Evolutionary conservation across 2,888 invertebrate genomes (phyloP), one percentile per base, ranked within the genome.

Genomic region (Leucophenga maculata): DNA sequence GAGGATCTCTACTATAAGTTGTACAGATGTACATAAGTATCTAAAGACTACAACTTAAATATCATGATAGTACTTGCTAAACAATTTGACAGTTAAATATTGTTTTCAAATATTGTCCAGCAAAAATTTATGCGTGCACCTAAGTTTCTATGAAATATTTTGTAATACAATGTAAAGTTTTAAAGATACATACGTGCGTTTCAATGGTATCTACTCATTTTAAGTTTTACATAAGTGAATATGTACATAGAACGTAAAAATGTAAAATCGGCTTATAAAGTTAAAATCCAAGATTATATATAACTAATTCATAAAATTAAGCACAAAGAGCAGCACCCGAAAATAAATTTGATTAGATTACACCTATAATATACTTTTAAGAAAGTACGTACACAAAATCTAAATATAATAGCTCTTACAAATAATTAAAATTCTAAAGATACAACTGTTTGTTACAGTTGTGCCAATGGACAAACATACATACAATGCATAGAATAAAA

Each of bases 101-200:
- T 67, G 66, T 26, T 22, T 32, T 67, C 31, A 22, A 65, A 80
- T 84, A 84, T 80, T 80, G 79, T 80, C 82, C 72, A 73, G 82
- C 80, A 72, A 79, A 72, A 70, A 50, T 18, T 3, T 67, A 69
- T 69, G 80, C 77, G 82, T 80, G 79, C 77, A 77, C 69, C 78
- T 79, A 82, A 76, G 69, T 77, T 70, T 60, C 18, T 26, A 39
- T 48, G 31, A 16, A 67, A 46, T 46, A 48, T 11, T 39, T 48
- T n/a, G 13, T n/a, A 50, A 50, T 16, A 8, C 16, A n/a, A 8
- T 50, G 50, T 6, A 50, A 50, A 2, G 48, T 8, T n/a, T 48
- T 8, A 32, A 6, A 11, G 8, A 6, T 26, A 26, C 26, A 26
- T 26, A 3, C 26, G 4, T 3, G 4, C 4, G 26, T 26, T 26